Evolutionary conservation across 2,113 vertebrate species (phyloP).

Genomic region (Cromileptes altivelis): DNA sequence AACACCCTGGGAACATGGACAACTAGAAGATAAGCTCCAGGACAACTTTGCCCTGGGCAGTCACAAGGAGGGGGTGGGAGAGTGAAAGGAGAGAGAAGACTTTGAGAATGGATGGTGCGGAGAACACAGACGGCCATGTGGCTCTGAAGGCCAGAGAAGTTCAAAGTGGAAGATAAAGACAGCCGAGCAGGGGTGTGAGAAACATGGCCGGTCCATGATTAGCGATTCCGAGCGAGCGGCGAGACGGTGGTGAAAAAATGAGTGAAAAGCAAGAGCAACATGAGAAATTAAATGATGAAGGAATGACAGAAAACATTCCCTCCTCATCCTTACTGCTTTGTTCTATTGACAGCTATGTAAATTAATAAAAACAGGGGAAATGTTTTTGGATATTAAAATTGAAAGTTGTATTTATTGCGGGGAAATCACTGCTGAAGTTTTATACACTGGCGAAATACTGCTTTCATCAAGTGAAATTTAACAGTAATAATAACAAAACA

Average conservation of each 20-base stretch:
- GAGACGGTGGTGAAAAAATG: neutral
- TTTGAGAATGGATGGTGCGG: conserved; percentile 42
- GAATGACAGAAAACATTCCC: neutral
- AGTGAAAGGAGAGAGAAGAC: conserved; percentile 24
- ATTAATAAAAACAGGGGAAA: conserved; percentile 7
- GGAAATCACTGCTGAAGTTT: neutral
- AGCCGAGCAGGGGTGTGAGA: conserved; percentile 36
- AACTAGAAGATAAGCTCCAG: conserved; percentile 74
- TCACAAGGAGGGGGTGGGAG: conserved; percentile 36
- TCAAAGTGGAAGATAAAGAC: conserved; percentile 59
- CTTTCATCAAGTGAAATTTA: conserved; percentile 12
- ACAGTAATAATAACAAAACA: conserved; percentile 8
- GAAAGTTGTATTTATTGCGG: neutral
- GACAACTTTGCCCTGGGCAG: conserved; percentile 66
- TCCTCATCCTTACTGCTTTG: neutral
- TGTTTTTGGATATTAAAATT: neutral
- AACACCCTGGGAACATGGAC: conserved; percentile 52
- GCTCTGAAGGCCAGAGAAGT: conserved; percentile 62
- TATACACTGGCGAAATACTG: neutral
- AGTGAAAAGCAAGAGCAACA: neutral
- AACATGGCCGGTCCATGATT: conserved; percentile 23
- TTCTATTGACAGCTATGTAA: neutral
- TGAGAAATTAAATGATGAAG: conserved; percentile 1
- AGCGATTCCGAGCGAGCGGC: conserved; percentile 16
- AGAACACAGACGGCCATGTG: conserved; percentile 46